Evolutionary conservation across 2,888 invertebrate species (phyloP), one percentile per base, ranked within the genome.

Genomic region (Dichetophora obliterata): DNA sequence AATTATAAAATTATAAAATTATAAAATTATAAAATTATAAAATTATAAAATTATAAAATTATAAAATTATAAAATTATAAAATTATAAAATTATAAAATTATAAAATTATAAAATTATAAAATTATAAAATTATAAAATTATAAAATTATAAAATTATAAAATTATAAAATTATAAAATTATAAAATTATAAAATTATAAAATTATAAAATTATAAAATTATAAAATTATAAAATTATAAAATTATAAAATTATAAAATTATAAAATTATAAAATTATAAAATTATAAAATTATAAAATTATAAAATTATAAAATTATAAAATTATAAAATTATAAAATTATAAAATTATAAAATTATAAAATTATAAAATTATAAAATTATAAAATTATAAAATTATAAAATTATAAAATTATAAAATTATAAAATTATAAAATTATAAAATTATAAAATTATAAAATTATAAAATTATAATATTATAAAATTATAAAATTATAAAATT

Each of bases 391-490:
- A 65, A 31, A 65, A 65, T 65, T 65, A 65, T 31, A 65, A 31
- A 65, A 65, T 65, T 65, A 65, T 31, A 65, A 31, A 65, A 34
- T 65, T 65, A 65, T 31, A 65, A 31, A 63, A 65, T 65, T 65
- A 65, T 31, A 65, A 31, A 65, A 65, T 65, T 65, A 65, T 31
- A 65, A 31, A 65, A 65, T 65, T 65, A 65, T n/a, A 68, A 43
- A 68, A 68, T 68, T 68, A 68, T 43, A 16, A 43, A 68, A 68
- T 68, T 68, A 68, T 19, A 48, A 43, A 68, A 68, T 68, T 68
- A 68, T 19, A 22, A 19, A 68, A 68, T 68, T 68, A 68, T 43
- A 68, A 43, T 48, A 48, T 68, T 68, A 52, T 52, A 52, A 50
- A 52, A 52, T 52, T 52, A 52, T 19, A 19, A 19, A 52, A 52